Evolutionary conservation across 1,140 invertebrate species (phyloP).

Genomic region (Proales similis): DNA sequence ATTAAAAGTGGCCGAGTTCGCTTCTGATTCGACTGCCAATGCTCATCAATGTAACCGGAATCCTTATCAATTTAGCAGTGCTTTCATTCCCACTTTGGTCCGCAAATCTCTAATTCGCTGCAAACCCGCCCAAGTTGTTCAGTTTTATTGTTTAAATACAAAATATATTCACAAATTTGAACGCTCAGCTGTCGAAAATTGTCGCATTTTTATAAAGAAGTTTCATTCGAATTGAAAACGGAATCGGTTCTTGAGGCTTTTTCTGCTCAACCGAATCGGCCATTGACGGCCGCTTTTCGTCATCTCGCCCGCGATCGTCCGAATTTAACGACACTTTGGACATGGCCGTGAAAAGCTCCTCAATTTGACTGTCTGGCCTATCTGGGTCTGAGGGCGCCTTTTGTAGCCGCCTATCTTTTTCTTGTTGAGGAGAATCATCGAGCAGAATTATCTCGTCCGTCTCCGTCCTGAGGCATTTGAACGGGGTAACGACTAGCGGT

Average conservation of each 20-base stretch:
- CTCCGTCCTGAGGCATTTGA: too few species aligned
- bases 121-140: too few species aligned
- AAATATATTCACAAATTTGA: too few species aligned
- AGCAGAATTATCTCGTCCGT: not conserved
- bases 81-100: too few species aligned
- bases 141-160: too few species aligned
- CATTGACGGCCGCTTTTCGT: not conserved
- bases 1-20: not conserved
- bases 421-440: not conserved
- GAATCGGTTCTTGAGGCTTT: not conserved
- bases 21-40: too few species aligned
- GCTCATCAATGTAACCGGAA: too few species aligned
- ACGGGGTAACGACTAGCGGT: not conserved
- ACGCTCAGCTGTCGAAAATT: constrained; percentile 33
- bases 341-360: not conserved
- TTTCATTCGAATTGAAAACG: constrained; percentile 32
- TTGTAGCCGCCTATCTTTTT: not conserved
- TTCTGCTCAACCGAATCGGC: not conserved
- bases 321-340: not conserved
- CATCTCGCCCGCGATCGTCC: not conserved
- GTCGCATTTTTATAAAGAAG: constrained; percentile 27
- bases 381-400: constrained; percentile 1
- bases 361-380: constrained; percentile 23
- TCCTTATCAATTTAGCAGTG: too few species aligned
- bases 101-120: too few species aligned